Base-by-base conservation (phyloP, 1,140 invertebrate genomes). In the Latrodectus geometricus region DNA sequence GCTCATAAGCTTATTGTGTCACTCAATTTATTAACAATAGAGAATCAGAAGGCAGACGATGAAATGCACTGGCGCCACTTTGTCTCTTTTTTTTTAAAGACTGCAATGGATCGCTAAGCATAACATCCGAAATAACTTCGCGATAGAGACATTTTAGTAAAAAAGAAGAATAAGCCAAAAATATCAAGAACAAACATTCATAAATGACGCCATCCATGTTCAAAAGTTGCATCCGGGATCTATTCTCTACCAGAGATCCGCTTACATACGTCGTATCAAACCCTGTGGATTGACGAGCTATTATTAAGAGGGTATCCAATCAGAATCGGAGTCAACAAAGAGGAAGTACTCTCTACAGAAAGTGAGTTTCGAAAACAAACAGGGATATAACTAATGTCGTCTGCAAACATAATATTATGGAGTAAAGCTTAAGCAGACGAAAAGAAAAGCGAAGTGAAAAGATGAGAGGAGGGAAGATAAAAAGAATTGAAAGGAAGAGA, bases 381-480 rank as follows among this genome's bases (percentile, higher is more conserved):
- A 86, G 68, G 75, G 83, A 86, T 86, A 77, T 86, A 86, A 86
- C 83, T 86, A 86, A 86, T 86, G 83, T 86, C 83, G 76, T 86
- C 65, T 49, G 83, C 83, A 86, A 86, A 86, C 83, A 86, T 35
- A 83, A 75, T 83, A 83, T 83, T 83, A 77, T 48, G 61, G 50
- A 66, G 17, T 68, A 48, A 50, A 68, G 65, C 7, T n/a, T 56
- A 68, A 68, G 9, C n/a, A 68, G 65, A 79, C 23, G 77, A 15
- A 49, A n/a, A 54, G 76, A 50, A 77, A 65, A 77, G 23, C 52
- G 65, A 79, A 56, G n/a, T 35, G 65, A 68, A 68, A 79, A 35
- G 23, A 68, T 65, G 15, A 8, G 9, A 17, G 61, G 61, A 23
- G 9, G 54, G 61, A 20, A 8, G 14, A 17, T n/a, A 35, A 21